Percentiles rank a stretch among this genome's conserved stretches.
These are phyloP conservation scores for Micrastur ruficollis DNA, from an alignment of 2,797 vertebrate species.

Conservation along the genomic window DNA sequence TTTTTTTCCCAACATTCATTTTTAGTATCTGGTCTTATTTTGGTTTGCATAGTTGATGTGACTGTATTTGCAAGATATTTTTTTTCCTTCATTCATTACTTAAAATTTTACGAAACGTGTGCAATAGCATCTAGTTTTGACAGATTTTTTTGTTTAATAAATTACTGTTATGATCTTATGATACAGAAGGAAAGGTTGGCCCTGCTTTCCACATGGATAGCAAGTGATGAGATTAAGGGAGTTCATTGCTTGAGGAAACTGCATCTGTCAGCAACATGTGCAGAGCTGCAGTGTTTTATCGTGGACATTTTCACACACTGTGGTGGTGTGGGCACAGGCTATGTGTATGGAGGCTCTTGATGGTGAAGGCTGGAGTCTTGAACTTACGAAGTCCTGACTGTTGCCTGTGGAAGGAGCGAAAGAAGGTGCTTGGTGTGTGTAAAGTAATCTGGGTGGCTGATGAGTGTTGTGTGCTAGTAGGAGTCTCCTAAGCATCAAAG, in stretches of 20 bases:
- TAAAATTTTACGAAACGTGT: conserved; percentile 1
- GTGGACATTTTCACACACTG: neutral
- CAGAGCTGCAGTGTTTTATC: neutral
- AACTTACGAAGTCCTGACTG: neutral
- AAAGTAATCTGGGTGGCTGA: neutral
- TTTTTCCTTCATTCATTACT: conserved; percentile 8
- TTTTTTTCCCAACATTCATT: neutral
- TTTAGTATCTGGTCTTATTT: conserved; percentile 12
- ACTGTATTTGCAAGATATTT: neutral
- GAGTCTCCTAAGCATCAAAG: neutral
- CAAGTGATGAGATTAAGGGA: neutral
- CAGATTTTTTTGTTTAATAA: neutral
- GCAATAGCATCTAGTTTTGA: neutral
- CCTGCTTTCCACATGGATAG: neutral
- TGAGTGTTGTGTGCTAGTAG: neutral
- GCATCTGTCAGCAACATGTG: neutral
- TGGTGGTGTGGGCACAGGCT: neutral
- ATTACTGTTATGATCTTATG: neutral
- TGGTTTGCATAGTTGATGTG: neutral
- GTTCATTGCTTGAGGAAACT: neutral
- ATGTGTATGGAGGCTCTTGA: neutral
- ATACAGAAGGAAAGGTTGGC: neutral
- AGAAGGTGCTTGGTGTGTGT: neutral
- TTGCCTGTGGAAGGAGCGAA: neutral
- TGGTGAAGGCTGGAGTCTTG: neutral